These are phyloP conservation scores for Amyelois transitella DNA, from an alignment of 1,140 invertebrate genomes.

Conservation along the genomic window DNA sequence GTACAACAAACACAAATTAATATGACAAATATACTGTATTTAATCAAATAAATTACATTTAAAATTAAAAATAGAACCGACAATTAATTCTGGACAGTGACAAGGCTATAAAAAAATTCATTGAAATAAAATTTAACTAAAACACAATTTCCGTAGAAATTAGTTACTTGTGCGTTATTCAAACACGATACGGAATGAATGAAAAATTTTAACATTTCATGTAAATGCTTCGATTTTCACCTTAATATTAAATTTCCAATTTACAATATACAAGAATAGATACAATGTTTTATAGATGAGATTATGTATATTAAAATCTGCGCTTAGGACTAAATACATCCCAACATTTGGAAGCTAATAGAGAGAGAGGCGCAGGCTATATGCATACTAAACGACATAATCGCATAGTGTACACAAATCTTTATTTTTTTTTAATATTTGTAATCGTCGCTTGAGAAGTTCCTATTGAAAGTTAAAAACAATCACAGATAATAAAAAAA, in stretches of 20 bases:
- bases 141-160: conserved; percentile 27
- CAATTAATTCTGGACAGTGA: conserved; percentile 54
- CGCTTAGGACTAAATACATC: conserved; percentile 15
- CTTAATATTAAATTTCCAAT: conserved; percentile 15
- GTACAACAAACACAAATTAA: conserved; percentile 24
- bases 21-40: conserved; percentile 69
- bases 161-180: conserved; percentile 48
- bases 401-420: not conserved
- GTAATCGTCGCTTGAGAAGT: conserved; percentile 15
- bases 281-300: conserved; percentile 41
- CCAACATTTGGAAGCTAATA: conserved; percentile 24
- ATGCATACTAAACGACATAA: not conserved
- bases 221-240: conserved; percentile 41
- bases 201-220: conserved; percentile 30
- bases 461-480: conserved; percentile 1
- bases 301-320: conserved; percentile 38
- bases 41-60: conserved; percentile 69
- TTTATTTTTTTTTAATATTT: conserved; percentile 5
- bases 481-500: not conserved
- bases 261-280: conserved; percentile 72
- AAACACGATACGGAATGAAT: conserved; percentile 38
- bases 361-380: conserved; percentile 10
- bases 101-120: conserved; percentile 40
- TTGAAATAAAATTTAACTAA: conserved; percentile 27
- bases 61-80: conserved; percentile 60